Evolutionary conservation across 2,113 vertebrate species (phyloP).

Genomic region (Empidonax traillii): DNA sequence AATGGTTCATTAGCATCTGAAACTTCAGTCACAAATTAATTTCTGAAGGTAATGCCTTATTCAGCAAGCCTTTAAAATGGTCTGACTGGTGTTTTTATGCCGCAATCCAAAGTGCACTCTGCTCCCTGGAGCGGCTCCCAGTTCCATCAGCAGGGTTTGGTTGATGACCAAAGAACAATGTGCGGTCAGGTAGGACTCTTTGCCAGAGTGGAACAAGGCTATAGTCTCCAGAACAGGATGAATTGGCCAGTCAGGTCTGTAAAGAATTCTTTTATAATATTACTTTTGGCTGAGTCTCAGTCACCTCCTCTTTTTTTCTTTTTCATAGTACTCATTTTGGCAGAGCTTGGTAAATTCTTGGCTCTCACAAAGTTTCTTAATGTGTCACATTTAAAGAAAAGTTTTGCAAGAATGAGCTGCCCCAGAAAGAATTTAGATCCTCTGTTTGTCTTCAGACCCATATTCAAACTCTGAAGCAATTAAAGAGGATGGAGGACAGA

Average conservation of each 20-base stretch:
- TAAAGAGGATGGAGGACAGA: neutral
- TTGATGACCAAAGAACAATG: neutral
- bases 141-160: neutral
- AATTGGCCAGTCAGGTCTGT: neutral
- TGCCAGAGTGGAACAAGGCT: neutral
- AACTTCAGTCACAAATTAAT: neutral
- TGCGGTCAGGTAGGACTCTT: neutral
- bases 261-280: slow-evolving; percentile 39
- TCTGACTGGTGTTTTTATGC: neutral
- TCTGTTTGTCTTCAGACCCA: neutral
- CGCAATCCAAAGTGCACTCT: neutral
- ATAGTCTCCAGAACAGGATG: neutral
- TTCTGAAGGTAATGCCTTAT: neutral
- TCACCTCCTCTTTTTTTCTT: neutral
- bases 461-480: neutral
- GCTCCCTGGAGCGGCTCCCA: neutral
- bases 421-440: neutral
- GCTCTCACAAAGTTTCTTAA: neutral
- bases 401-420: neutral
- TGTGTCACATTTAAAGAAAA: neutral
- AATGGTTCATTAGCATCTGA: neutral
- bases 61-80: neutral
- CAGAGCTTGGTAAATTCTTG: slow-evolving; percentile 15
- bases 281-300: slow-evolving; percentile 7
- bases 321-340: slow-evolving; percentile 23